Conservation (phyloP, 2,797 vertebrate species). For the Aphelocoma californica region DNA sequence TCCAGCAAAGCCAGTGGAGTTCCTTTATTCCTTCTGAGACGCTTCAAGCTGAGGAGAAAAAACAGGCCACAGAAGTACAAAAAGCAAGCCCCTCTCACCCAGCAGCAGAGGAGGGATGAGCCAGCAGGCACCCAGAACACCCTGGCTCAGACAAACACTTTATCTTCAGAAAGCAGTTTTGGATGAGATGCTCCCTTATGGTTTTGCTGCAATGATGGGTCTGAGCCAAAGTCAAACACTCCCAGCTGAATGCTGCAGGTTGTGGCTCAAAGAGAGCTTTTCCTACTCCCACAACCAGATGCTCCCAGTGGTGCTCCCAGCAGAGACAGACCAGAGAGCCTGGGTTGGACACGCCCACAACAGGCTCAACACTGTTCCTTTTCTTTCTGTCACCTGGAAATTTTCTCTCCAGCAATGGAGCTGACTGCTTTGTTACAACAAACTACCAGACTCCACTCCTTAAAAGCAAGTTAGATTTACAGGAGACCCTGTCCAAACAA, state of each 20-base stretch:
- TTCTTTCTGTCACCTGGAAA: not conserved
- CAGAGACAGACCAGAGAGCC: not conserved
- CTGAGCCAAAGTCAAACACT: slow-evolving; percentile 40
- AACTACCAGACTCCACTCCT: not conserved
- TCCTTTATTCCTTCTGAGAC: not conserved
- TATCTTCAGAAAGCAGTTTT: not conserved
- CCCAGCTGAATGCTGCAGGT: not conserved
- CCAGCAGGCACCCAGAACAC: not conserved
- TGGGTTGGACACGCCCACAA: not conserved
- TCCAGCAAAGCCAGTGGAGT: not conserved
- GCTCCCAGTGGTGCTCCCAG: not conserved
- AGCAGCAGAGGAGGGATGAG: not conserved
- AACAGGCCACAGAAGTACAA: not conserved
- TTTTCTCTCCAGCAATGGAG: not conserved
- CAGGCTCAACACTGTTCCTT: not conserved
- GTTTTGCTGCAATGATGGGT: not conserved
- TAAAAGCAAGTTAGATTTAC: not conserved
- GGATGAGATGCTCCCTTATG: not conserved
- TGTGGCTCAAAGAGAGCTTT: not conserved
- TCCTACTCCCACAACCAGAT: not conserved
- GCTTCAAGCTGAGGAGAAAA: not conserved
- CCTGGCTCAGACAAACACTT: not conserved
- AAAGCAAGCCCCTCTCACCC: not conserved
- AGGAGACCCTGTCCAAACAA: not conserved
- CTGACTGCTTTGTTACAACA: not conserved